Evolutionary conservation across 2,797 vertebrate genomes (phyloP).

Genomic region (Podarcis siculus): DNA sequence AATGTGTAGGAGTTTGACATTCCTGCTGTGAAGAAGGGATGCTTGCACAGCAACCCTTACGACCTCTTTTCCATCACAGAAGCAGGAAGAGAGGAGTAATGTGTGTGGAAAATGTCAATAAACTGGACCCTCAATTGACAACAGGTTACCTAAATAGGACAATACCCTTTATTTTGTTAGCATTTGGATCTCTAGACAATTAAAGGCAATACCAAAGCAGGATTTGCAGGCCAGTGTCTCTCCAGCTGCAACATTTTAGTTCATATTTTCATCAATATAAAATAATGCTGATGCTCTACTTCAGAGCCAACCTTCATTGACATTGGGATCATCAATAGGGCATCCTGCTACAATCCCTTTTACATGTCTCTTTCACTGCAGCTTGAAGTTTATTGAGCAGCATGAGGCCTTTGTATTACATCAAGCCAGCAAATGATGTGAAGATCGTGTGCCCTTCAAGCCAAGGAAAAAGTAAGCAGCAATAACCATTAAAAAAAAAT

Average conservation of each 20-base stretch:
- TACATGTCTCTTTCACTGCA: conserved; percentile 21
- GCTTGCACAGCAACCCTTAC: rapidly evolving
- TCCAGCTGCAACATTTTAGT: not conserved
- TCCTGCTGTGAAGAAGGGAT: not conserved
- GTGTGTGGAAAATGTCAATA: not conserved
- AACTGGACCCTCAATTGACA: not conserved
- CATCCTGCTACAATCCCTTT: not conserved
- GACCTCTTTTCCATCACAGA: not conserved
- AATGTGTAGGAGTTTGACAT: conserved; percentile 23
- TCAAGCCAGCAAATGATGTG: conserved; percentile 30
- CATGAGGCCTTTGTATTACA: conserved; percentile 1
- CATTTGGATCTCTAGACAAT: not conserved
- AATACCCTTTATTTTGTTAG: not conserved
- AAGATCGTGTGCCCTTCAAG: conserved; percentile 23
- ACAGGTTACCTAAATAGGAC: conserved; percentile 2
- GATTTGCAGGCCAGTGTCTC: not conserved
- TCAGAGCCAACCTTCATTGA: not conserved
- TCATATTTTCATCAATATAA: conserved; percentile 29
- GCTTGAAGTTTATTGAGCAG: conserved; percentile 33
- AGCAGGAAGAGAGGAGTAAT: conserved; percentile 11
- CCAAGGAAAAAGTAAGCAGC: conserved; percentile 10
- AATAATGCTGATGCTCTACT: not conserved
- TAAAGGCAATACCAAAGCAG: not conserved
- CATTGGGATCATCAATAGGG: not conserved
- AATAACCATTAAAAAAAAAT: conserved; percentile 7